Evolutionary conservation across 2,888 invertebrate species (phyloP).

Genomic region (Tetropium fuscum): DNA sequence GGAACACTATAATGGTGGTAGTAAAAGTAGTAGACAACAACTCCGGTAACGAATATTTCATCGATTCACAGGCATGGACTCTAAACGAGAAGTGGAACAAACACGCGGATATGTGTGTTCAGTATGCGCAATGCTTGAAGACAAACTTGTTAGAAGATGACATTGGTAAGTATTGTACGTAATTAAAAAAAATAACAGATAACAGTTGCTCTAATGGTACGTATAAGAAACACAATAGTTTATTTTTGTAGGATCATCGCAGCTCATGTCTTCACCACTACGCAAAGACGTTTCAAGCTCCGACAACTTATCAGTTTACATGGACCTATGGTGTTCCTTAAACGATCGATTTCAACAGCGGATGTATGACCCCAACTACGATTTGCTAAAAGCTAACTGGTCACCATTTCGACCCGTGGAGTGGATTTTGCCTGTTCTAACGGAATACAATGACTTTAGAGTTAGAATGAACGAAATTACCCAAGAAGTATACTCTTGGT

Average conservation of each 20-base stretch:
- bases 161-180: slow-evolving; percentile 35
- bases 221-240: too few species aligned
- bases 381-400: slow-evolving; percentile 83
- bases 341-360: slow-evolving; percentile 92
- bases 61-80: slow-evolving; percentile 81
- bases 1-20: slow-evolving; percentile 81
- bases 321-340: slow-evolving; percentile 93
- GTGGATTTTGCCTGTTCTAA: slow-evolving; percentile 83
- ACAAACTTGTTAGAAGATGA: slow-evolving; percentile 66
- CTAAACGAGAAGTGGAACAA: slow-evolving; percentile 83
- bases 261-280: too few species aligned
- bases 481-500: slow-evolving; percentile 77
- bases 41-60: slow-evolving; percentile 74
- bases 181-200: too few species aligned
- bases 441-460: slow-evolving; percentile 76
- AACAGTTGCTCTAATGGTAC: too few species aligned
- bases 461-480: slow-evolving; percentile 71
- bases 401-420: slow-evolving; percentile 74
- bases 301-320: slow-evolving; percentile 78
- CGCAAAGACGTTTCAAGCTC: slow-evolving; percentile 49
- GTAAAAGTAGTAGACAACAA: slow-evolving; percentile 84
- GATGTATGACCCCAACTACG: slow-evolving; percentile 83
- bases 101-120: slow-evolving; percentile 89
- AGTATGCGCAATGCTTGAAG: slow-evolving; percentile 85
- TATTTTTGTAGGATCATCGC: slow-evolving; percentile 14